These are phyloP conservation scores for Prionace glauca DNA, from an alignment of 2,797 vertebrate species.

Conservation along the genomic window DNA sequence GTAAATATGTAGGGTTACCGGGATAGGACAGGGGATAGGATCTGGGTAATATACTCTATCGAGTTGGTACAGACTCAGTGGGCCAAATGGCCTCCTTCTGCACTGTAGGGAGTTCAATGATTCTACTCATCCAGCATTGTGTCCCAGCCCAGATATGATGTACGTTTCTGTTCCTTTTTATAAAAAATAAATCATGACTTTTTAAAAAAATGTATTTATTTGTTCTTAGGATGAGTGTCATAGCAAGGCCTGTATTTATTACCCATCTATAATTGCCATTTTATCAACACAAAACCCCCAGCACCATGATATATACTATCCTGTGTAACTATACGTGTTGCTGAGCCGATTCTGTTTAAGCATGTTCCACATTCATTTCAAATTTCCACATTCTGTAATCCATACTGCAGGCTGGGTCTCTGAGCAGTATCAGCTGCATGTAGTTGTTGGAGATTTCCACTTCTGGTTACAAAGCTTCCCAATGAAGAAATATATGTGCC, in stretches of 20 bases:
- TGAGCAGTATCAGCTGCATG: not conserved
- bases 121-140: no score
- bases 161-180: not conserved
- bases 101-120: no score
- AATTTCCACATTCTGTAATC: not conserved
- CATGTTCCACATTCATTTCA: no score
- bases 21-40: no score
- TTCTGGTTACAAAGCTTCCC: not conserved
- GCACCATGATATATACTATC: not conserved
- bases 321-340: not conserved
- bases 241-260: not conserved
- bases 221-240: not conserved
- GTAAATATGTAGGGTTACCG: no score
- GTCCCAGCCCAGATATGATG: not conserved
- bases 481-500: not conserved
- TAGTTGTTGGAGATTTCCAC: not conserved
- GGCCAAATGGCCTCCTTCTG: no score
- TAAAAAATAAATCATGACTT: not conserved
- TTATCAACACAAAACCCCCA: not conserved
- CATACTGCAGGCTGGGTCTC: not conserved
- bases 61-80: no score
- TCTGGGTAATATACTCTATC: no score
- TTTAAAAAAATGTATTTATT: not conserved
- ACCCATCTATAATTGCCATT: not conserved
- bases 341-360: not conserved